Evolutionary conservation across 2,113 vertebrate species (phyloP).

Genomic region (Castor canadensis): DNA sequence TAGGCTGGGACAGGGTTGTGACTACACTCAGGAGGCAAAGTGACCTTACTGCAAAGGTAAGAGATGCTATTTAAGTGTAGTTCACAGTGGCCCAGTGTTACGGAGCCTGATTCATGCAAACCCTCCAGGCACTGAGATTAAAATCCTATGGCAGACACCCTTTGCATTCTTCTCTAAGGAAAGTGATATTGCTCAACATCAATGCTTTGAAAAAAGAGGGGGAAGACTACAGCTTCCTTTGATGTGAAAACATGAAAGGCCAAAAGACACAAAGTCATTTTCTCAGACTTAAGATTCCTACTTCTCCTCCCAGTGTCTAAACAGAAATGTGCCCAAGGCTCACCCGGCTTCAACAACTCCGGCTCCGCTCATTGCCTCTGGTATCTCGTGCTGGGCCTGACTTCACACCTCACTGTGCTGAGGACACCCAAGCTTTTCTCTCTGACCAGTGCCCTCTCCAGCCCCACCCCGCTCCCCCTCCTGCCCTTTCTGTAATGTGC

Average conservation of each 20-base stretch:
- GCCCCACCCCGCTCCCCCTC: neutral
- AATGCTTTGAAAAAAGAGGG: neutral
- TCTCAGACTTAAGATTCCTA: neutral
- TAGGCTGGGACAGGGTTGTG: neutral
- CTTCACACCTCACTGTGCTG: neutral
- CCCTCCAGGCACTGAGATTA: neutral
- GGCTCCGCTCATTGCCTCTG: too few relatives aligned
- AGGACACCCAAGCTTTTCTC: neutral
- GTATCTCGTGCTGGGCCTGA: neutral
- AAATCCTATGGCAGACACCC: neutral
- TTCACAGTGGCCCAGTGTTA: neutral
- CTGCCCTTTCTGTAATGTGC: neutral
- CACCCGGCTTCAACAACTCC: too few relatives aligned
- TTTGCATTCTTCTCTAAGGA: neutral
- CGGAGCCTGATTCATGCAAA: neutral
- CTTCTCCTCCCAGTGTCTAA: neutral
- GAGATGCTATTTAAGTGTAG: neutral
- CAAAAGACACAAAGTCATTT: neutral
- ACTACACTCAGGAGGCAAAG: neutral
- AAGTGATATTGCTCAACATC: neutral
- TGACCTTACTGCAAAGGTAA: neutral
- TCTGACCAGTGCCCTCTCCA: neutral
- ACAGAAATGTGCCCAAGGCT: neutral
- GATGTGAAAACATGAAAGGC: constrained; percentile 15
- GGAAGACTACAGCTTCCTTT: neutral